Base-by-base conservation (phyloP, 2,113 vertebrate genomes). In the Salvelinus alpinus region DNA sequence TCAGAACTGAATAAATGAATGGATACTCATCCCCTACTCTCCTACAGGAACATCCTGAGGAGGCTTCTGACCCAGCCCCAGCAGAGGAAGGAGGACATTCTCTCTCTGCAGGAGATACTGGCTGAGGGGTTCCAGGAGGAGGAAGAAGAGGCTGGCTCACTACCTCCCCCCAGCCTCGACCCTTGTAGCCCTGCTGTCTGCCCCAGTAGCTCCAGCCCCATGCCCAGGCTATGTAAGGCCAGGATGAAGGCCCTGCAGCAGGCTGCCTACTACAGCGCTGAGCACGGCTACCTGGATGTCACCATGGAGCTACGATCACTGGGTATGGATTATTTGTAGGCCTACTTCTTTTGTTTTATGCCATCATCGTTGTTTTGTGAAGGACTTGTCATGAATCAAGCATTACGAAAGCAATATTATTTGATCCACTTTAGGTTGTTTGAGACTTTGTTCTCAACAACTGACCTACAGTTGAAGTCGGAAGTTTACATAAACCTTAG, bases 71-170 rank as follows among this genome's bases (percentile, higher is more conserved):
- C 92, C 0, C 95, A 97, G 90, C 96, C 95, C 0, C 95, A 94
- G 85, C 92, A 92, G 68, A 89, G 84, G 60, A 94, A 94, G 82
- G 95, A 94, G 0, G 97, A 99, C 0, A 94, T 99, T 80, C 94
- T 99, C 0, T 99, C 97, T 0, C 90, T 99, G 85, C 96, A 97
- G 85, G 97, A 99, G 94, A 99, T 99, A 54, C 80, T 99, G 85
- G 97, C 97, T 0, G 97, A 99, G 85, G 97, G 97, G 0, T 9
- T 11, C 38, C 38, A 44, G 38, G 95, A 97, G 76, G 95, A 96
- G 74, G 82, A 60, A 20, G 66, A 60, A 18, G 66, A 47, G 2
- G 27, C 22, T 9, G 0, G n/a, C 70, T 71, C 44, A 25, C 20
- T 16, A 13, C 9, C 31, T 20, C 22, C 9, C 0, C 92, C 92